These are phyloP conservation scores for Lasioglossum villosulum DNA, from an alignment of 2,888 invertebrate species.

Conservation along the genomic window DNA sequence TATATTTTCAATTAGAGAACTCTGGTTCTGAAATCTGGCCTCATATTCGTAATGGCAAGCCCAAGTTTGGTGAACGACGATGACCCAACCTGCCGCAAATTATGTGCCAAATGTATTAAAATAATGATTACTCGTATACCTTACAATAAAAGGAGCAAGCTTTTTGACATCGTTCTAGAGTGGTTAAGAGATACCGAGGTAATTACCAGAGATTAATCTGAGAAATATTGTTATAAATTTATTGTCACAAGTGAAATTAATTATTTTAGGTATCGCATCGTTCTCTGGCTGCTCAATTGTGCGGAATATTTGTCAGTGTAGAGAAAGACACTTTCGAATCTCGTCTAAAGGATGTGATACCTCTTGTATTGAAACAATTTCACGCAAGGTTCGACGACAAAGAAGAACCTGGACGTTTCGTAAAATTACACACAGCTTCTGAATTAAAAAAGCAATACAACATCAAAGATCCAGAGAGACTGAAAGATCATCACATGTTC, in stretches of 20 bases:
- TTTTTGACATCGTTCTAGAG: constrained; percentile 89
- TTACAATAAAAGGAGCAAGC: constrained; percentile 86
- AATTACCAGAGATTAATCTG: constrained; percentile 27
- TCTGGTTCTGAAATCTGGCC: constrained; percentile 87
- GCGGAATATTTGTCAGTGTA: constrained; percentile 91
- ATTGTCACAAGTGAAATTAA: background rate
- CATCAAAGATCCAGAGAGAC: constrained; percentile 87
- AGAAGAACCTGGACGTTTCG: constrained; percentile 80
- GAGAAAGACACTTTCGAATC: constrained; percentile 90
- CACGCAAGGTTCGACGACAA: constrained; percentile 70
- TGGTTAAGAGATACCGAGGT: constrained; percentile 90
- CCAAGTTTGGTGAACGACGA: constrained; percentile 93
- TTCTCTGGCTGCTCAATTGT: constrained; percentile 91
- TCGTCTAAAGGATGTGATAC: constrained; percentile 87
- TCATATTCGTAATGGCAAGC: constrained; percentile 91
- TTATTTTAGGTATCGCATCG: constrained; percentile 87
- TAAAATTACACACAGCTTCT: constrained; percentile 64
- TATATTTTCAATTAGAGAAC: constrained; percentile 85
- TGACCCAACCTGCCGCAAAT: constrained; percentile 90
- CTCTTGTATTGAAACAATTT: constrained; percentile 85
- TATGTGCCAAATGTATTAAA: constrained; percentile 90
- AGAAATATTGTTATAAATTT: background rate
- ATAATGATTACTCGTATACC: constrained; percentile 88
- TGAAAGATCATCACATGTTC: constrained; percentile 90
- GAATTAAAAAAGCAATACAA: constrained; percentile 59